Percentiles rank a stretch among this genome's conserved stretches.
Evolutionary conservation across 92 coral and sea anemone species (phyloP).

Genomic region (Nematostella vectensis): DNA sequence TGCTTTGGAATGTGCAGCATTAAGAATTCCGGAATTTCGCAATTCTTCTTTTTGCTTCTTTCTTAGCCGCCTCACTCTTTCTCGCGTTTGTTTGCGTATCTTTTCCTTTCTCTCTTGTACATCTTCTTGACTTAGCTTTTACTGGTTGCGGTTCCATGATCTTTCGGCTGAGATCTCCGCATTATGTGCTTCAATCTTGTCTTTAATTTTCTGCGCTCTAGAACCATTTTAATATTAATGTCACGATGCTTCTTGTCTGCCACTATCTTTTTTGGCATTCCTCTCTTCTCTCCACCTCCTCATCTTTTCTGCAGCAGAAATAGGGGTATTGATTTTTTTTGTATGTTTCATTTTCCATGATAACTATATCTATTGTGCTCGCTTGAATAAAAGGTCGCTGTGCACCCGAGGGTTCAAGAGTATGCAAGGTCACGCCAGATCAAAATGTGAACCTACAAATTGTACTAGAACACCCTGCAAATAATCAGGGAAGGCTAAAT

Average conservation of each 20-base stretch:
- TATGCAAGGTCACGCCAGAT: too few relatives aligned
- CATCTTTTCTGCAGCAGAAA: slow-evolving; percentile 10
- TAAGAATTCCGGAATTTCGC: slow-evolving; percentile 8
- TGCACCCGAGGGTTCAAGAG: too few relatives aligned
- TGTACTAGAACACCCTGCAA: not conserved
- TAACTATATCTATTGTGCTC: too few relatives aligned
- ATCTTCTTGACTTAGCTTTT: slow-evolving; percentile 5
- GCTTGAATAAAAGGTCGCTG: too few relatives aligned
- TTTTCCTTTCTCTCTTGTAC: slow-evolving; percentile 14
- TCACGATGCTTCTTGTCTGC: slow-evolving; percentile 20
- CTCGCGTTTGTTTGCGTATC: slow-evolving; percentile 18
- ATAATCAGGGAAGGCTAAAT: not conserved
- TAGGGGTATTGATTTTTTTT: slow-evolving; percentile 6
- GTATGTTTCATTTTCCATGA: too few relatives aligned
- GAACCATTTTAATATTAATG: slow-evolving; percentile 12
- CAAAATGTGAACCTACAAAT: not conserved
- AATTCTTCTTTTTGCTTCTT: slow-evolving; percentile 17
- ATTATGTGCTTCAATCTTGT: slow-evolving; percentile 11
- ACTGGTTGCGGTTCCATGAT: slow-evolving; percentile 2
- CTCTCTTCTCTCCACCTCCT: slow-evolving; percentile 10
- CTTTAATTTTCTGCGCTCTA: slow-evolving; percentile 18
- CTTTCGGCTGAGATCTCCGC: slow-evolving; percentile 11
- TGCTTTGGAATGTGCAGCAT: slow-evolving; percentile 10
- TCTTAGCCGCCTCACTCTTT: slow-evolving; percentile 18
- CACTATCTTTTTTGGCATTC: slow-evolving; percentile 5